A percentile compares a stretch with the other conserved stretches of the same genome.
Conservation (phyloP, 2,797 vertebrate genomes). For the Urosaurus nigricauda region DNA sequence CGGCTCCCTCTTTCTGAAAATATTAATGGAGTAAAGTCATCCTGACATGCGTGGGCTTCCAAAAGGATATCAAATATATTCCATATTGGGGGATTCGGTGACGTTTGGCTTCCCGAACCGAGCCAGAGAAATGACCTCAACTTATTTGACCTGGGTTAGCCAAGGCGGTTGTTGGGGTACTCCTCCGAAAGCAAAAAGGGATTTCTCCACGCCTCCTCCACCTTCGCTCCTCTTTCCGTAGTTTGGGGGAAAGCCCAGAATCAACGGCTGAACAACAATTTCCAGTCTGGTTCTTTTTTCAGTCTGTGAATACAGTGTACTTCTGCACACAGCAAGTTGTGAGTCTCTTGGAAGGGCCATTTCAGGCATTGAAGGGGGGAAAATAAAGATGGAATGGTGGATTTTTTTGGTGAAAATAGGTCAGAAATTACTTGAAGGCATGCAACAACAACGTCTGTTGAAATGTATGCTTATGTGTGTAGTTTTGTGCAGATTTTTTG, state of each 20-base stretch:
- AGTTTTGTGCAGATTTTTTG: too few species aligned
- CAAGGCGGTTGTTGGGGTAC: background rate
- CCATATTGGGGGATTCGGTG: background rate
- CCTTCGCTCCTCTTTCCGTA: background rate
- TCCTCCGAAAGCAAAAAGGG: background rate
- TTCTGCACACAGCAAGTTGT: slow-evolving; percentile 6
- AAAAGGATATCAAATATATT: slow-evolving; percentile 28
- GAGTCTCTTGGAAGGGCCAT: slow-evolving; percentile 2
- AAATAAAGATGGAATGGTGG: background rate
- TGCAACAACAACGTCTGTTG: too few species aligned
- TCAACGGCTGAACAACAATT: background rate
- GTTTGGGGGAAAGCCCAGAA: background rate
- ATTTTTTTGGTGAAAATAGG: background rate
- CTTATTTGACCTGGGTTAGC: background rate
- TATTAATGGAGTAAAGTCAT: background rate
- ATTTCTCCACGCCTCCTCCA: background rate
- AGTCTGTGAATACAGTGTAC: background rate
- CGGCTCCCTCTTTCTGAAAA: slow-evolving; percentile 8
- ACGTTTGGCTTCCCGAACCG: background rate
- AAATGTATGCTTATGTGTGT: too few species aligned
- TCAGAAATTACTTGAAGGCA: too few species aligned
- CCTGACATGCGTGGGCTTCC: background rate
- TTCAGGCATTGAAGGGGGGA: background rate
- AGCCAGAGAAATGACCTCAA: slow-evolving; percentile 1
- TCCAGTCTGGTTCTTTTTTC: slow-evolving; percentile 16